phyloP scores from a whole-genome alignment of 2,113 vertebrate species.

The Dicaeum eximium region DNA sequence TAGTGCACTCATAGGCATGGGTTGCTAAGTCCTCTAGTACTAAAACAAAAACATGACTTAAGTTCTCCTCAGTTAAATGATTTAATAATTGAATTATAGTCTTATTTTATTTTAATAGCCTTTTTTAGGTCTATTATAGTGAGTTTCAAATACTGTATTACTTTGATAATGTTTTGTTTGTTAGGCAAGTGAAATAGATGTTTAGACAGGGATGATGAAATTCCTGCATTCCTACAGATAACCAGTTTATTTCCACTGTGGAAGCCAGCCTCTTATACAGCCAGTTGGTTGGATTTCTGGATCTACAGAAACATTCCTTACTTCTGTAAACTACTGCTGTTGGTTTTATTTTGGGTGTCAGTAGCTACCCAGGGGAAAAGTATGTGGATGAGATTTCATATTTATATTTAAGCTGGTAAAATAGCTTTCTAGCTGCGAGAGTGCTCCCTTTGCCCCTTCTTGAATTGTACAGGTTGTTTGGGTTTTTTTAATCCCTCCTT shows the following conservation, averaged over 20 bases:
- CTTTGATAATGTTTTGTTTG: background rate
- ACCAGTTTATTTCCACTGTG: background rate
- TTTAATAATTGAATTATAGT: background rate
- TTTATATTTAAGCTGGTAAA: background rate
- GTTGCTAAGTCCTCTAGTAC: background rate
- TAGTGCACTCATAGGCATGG: background rate
- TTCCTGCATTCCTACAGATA: background rate
- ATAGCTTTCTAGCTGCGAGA: background rate
- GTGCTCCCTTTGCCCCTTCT: background rate
- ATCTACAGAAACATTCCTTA: background rate
- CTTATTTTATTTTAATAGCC: background rate
- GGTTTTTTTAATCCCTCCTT: background rate
- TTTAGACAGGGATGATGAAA: background rate
- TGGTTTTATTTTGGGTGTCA: background rate
- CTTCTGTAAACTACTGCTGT: background rate
- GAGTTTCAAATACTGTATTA: background rate
- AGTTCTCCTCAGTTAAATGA: background rate
- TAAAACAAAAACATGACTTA: background rate
- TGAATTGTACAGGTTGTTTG: background rate
- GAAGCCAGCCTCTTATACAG: background rate
- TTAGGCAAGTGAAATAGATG: background rate
- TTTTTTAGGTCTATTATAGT: background rate
- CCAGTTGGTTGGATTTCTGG: background rate
- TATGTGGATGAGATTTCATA: background rate
- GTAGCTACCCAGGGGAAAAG: background rate